Evolutionary conservation across 2,113 vertebrate genomes (phyloP), one percentile per base, ranked within the genome.

Genomic region (Gasterosteus nipponicus): DNA sequence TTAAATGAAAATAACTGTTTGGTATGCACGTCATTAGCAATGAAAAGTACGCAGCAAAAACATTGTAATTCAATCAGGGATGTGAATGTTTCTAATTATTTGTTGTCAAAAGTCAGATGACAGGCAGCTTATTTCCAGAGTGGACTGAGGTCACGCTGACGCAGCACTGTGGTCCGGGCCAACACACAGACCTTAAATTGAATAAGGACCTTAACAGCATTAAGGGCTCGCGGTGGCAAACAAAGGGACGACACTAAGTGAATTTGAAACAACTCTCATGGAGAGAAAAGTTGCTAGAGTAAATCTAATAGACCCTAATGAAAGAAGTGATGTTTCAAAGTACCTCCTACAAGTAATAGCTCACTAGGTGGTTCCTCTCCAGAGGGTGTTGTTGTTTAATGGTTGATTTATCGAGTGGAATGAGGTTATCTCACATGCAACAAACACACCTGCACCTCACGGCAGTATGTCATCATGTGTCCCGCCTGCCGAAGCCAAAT

Each of bases 201-300:
- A 85, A 89, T 91, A 49, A 87, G 77, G 74, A 81, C 79, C 75
- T 78, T 84, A 87, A 85, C 46, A 49, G 67, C 38, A 56, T 89
- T 86, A 90, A 77, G 84, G 77, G 66, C 49, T 57, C 63, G 10
- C 6, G 5, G 60, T 49, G 54, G 63, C 63, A 78, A 9, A 83
- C 51, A 69, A 56, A 26, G 57, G 39, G 62, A 77, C 63, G 65
- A 77, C 1, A 6, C 41, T 66, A 53, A 88, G 46, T 63, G 39
- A 79, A 66, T 75, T 7, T 10, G 22, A 79, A 66, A 10, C 54
- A 16, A 5, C 3, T 33, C 33, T 33, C 33, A 33, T 33, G 35
- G 35, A 5, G 35, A 38, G 35, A 38, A 38, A 7, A 38, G 35
- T 38, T 1, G 1, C 22, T 26, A 26, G 22, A 26, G 22, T 26